A percentile compares a stretch with the other conserved stretches of the same genome.
Conservation (phyloP, 92 coral and sea anemone genomes). For the Porites lobata region DNA sequence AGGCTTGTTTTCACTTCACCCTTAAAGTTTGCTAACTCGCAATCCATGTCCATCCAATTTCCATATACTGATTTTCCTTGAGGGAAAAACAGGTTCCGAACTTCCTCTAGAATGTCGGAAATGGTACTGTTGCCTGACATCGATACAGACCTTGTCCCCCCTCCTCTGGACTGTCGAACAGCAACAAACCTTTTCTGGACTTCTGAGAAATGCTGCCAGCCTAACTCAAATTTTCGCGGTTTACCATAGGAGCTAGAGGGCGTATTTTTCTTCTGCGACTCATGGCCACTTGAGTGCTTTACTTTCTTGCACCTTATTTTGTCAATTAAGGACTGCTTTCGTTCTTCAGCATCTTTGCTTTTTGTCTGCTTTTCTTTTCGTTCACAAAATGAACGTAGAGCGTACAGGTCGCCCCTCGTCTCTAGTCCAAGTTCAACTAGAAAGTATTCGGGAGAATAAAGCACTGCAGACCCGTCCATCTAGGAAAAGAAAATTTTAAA, state of each 20-base stretch:
- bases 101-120: neutral
- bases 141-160: too few relatives aligned
- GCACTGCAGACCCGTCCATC: too few relatives aligned
- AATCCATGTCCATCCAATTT: conserved; percentile 9
- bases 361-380: conserved; percentile 1
- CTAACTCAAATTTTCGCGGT: conserved; percentile 22
- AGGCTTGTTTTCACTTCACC: too few relatives aligned
- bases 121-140: too few relatives aligned
- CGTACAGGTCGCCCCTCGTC: conserved; percentile 23
- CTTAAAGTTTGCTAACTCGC: too few relatives aligned
- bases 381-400: conserved; percentile 23
- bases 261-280: neutral
- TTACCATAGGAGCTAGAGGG: neutral
- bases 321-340: conserved; percentile 8
- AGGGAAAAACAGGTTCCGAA: conserved; percentile 18
- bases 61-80: conserved; percentile 5
- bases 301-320: neutral
- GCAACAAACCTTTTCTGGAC: neutral
- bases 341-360: conserved; percentile 2
- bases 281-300: neutral
- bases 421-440: neutral
- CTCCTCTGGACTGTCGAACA: too few relatives aligned
- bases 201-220: conserved; percentile 41
- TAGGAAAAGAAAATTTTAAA: too few relatives aligned
- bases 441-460: too few relatives aligned